Conservation (phyloP, 2,797 vertebrate species). For the Leontocebus nigricollis region DNA sequence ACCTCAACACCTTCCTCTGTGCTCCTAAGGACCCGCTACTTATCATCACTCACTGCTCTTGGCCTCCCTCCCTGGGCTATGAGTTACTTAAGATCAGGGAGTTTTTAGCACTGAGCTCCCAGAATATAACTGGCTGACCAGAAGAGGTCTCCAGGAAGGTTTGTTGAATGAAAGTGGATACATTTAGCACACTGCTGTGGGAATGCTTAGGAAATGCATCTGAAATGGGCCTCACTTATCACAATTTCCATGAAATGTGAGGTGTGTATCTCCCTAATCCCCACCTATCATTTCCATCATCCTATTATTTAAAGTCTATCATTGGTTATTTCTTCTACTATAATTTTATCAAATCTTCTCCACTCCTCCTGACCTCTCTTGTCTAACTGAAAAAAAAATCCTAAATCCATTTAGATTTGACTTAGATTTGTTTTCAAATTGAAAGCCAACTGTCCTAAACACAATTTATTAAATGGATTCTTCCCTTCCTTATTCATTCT, state of each 20-base stretch:
- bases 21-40: neutral
- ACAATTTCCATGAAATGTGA: neutral
- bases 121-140: neutral
- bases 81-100: neutral
- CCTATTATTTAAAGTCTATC: neutral
- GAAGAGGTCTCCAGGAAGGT: neutral
- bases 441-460: neutral
- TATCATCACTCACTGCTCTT: neutral
- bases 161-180: neutral
- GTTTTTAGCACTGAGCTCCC: neutral
- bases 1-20: neutral
- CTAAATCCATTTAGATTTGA: constrained; percentile 38
- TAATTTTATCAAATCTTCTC: neutral
- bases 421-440: constrained; percentile 27
- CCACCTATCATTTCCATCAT: neutral
- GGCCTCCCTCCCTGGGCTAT: neutral
- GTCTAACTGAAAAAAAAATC: neutral
- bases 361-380: neutral
- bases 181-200: neutral
- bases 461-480: neutral
- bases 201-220: neutral
- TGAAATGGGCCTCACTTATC: neutral
- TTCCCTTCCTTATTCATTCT: constrained; percentile 12
- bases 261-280: neutral
- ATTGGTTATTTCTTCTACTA: neutral